Evolutionary conservation across 1,140 invertebrate species (phyloP).

Genomic region (Chionoecetes opilio): DNA sequence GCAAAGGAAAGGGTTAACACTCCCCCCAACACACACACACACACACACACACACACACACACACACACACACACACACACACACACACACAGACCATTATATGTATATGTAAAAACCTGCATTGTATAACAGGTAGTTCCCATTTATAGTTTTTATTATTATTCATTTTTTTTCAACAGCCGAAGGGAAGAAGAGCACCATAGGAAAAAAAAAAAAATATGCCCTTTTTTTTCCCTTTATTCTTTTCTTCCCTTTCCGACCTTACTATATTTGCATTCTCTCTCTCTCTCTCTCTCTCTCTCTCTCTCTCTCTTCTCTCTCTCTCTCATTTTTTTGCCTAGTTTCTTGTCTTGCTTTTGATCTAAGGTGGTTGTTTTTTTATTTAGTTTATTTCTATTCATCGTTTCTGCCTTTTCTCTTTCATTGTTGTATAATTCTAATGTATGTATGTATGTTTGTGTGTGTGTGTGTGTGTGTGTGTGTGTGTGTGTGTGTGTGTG

Average conservation of each 20-base stretch:
- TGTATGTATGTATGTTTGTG: neutral
- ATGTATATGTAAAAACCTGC: neutral
- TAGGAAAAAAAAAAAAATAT: neutral
- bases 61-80: constrained; percentile 27
- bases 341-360: neutral
- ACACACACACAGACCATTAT: neutral
- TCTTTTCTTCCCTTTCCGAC: neutral
- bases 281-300: neutral
- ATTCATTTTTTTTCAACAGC: too few relatives aligned
- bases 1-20: neutral
- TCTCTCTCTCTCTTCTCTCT: neutral
- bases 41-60: constrained; percentile 27
- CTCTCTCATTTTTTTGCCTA: neutral
- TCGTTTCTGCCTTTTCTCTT: neutral
- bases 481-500: neutral
- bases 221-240: neutral
- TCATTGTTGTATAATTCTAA: neutral
- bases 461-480: constrained; percentile 18
- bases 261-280: neutral
- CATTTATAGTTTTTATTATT: neutral
- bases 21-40: neutral
- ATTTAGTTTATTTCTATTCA: neutral
- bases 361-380: neutral
- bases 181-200: neutral
- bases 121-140: too few relatives aligned